Evolutionary conservation across 2,113 vertebrate species (phyloP).

Genomic region (Poecilia latipinna): DNA sequence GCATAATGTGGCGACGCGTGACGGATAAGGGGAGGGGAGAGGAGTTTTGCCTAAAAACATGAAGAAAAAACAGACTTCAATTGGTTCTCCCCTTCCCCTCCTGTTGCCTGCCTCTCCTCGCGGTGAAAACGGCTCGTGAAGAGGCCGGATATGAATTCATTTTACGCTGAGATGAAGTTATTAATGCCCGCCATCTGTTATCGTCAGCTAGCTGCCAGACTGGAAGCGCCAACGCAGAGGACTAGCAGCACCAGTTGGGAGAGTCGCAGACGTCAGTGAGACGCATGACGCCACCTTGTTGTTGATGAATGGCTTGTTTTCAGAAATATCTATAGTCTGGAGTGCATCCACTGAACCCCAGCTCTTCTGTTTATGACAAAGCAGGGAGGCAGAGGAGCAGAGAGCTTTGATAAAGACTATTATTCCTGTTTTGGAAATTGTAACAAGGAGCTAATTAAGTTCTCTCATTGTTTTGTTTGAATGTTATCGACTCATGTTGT

Average conservation of each 20-base stretch:
- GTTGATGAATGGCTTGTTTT: slow-evolving; percentile 35
- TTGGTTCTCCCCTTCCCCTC: slow-evolving; percentile 14
- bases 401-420: slow-evolving; percentile 1
- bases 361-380: slow-evolving; percentile 20
- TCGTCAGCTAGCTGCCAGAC: slow-evolving; percentile 65
- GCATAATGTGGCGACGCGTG: slow-evolving; percentile 23
- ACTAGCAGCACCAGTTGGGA: slow-evolving; percentile 29
- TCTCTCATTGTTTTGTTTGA: not conserved
- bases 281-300: slow-evolving; percentile 29
- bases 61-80: slow-evolving; percentile 25
- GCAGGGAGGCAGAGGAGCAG: slow-evolving; percentile 5
- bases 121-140: slow-evolving; percentile 44
- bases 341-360: slow-evolving; percentile 6
- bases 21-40: slow-evolving; percentile 24
- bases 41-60: slow-evolving; percentile 32
- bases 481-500: slow-evolving; percentile 3
- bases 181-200: slow-evolving; percentile 76
- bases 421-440: slow-evolving; percentile 9
- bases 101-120: slow-evolving; percentile 20
- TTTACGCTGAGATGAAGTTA: slow-evolving; percentile 72
- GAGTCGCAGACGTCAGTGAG: slow-evolving; percentile 48
- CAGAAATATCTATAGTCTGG: slow-evolving; percentile 3
- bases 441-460: not conserved
- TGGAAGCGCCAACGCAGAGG: slow-evolving; percentile 40
- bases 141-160: slow-evolving; percentile 73